Conservation (phyloP, 1,140 invertebrate species). For the Diploscapter pachys region DNA sequence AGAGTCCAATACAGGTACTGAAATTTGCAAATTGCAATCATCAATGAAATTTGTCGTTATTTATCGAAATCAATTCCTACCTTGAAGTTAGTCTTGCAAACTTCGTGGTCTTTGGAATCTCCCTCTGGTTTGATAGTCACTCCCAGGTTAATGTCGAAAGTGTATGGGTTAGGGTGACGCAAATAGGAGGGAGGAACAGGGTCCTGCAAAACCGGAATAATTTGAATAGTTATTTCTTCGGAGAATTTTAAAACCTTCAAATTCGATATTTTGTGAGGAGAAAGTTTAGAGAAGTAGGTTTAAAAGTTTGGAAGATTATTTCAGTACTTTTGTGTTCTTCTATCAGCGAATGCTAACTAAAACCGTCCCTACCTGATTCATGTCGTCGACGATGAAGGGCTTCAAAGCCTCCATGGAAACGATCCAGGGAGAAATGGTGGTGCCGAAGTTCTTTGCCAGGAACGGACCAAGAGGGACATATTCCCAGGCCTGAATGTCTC, state of each 20-base stretch:
- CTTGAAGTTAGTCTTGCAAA: slow-evolving; percentile 59
- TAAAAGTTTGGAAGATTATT: too few relatives aligned
- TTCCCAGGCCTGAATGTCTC: slow-evolving; percentile 99
- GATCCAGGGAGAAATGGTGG: slow-evolving; percentile 93
- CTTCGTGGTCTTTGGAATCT: slow-evolving; percentile 22
- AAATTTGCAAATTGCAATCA: neutral
- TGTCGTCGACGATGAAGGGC: slow-evolving; percentile 78
- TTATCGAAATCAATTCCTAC: slow-evolving; percentile 50
- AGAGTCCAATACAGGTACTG: slow-evolving; percentile 85
- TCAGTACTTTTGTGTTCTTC: too few relatives aligned
- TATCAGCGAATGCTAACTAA: neutral
- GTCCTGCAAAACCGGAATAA: slow-evolving; percentile 65
- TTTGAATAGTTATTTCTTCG: neutral
- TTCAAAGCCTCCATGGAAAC: slow-evolving; percentile 89
- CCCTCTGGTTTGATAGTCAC: slow-evolving; percentile 37
- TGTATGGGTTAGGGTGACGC: slow-evolving; percentile 77
- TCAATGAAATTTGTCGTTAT: too few relatives aligned
- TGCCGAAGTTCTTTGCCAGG: slow-evolving; percentile 89
- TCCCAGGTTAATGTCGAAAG: slow-evolving; percentile 88
- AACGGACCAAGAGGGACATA: slow-evolving; percentile 98
- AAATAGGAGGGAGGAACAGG: slow-evolving; percentile 84
- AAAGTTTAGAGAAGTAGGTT: too few relatives aligned
- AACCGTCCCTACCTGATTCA: slow-evolving; percentile 19
- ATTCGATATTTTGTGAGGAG: too few relatives aligned
- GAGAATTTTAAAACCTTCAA: neutral